Evolutionary conservation across 2,113 vertebrate genomes (phyloP).

Genomic region (Pseudorasbora parva): DNA sequence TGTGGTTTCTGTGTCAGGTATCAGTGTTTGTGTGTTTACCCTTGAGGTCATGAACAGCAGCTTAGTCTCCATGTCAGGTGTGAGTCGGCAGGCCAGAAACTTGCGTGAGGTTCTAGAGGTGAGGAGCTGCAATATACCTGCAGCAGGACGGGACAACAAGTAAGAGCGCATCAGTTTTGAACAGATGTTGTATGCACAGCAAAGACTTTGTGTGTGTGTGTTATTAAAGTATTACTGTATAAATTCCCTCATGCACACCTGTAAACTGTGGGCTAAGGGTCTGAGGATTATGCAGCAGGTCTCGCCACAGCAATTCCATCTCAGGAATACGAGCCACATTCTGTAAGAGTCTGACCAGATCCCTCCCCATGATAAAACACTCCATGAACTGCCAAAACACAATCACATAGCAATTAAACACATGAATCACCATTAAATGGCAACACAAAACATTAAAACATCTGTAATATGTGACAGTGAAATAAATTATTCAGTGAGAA

Average conservation of each 20-base stretch:
- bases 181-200: too few relatives aligned
- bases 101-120: slow-evolving; percentile 93
- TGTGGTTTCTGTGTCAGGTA: neutral
- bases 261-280: slow-evolving; percentile 91
- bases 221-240: neutral
- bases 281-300: slow-evolving; percentile 92
- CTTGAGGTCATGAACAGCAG: slow-evolving; percentile 97
- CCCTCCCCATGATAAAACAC: slow-evolving; percentile 92
- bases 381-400: slow-evolving; percentile 84
- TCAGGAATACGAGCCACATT: slow-evolving; percentile 94
- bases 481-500: neutral
- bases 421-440: neutral
- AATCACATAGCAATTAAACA: neutral
- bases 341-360: slow-evolving; percentile 92
- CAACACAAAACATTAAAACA: neutral
- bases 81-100: slow-evolving; percentile 94
- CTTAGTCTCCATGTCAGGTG: slow-evolving; percentile 98
- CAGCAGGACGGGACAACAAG: neutral
- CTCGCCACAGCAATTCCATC: slow-evolving; percentile 93
- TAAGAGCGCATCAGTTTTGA: neutral
- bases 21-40: slow-evolving; percentile 68
- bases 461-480: neutral
- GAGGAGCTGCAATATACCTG: slow-evolving; percentile 92
- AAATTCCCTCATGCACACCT: slow-evolving; percentile 71
- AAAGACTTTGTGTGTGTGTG: too few relatives aligned